Base-by-base conservation (phyloP, 2,797 vertebrate genomes). In the Bradypodion ventrale region DNA sequence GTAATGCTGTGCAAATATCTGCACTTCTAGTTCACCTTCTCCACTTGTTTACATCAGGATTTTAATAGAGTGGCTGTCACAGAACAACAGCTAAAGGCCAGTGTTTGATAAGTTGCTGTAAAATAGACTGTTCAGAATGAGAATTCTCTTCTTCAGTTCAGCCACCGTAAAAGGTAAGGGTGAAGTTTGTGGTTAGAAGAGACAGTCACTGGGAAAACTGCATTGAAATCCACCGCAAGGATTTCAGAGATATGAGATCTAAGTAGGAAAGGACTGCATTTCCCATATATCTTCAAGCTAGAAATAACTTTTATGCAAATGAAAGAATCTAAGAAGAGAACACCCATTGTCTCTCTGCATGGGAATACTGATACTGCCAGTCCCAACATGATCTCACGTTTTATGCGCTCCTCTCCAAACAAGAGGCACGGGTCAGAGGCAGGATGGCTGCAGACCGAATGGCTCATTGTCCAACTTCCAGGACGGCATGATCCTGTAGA, bases 61-160 rank as follows among this genome's bases (percentile, higher is more conserved):
- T 96, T 96, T 96, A 96, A 96, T 95, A 95, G 94, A 96, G 89
- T 96, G 92, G 90, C 95, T 95, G 96, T 96, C 94, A 96, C 88
- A 92, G 92, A 96, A 95, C 93, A 96, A 93, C 95, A 95, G 92
- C 94, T 95, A 95, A 95, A 96, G 95, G 95, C 95, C 94, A 95
- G 85, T 93, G 89, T 94, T 95, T 96, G 95, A 95, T 95, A 96
- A 95, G 95, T 94, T 95, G 92, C 94, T 94, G 87, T 94, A 94
- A 95, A 95, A 95, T 86, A 95, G 91, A 91, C 91, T 93, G 89
- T 91, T 95, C 93, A 94, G 95, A 96, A 95, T 94, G 94, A 95
- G 93, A 95, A 92, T 95, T 95, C 93, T 89, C 88, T 92, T 92
- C 91, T 92, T 92, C 95, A 95, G 95, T 94, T 92, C 93, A 94